Conservation (phyloP, 2,888 invertebrate genomes). For the Hyposoter didymator region DNA sequence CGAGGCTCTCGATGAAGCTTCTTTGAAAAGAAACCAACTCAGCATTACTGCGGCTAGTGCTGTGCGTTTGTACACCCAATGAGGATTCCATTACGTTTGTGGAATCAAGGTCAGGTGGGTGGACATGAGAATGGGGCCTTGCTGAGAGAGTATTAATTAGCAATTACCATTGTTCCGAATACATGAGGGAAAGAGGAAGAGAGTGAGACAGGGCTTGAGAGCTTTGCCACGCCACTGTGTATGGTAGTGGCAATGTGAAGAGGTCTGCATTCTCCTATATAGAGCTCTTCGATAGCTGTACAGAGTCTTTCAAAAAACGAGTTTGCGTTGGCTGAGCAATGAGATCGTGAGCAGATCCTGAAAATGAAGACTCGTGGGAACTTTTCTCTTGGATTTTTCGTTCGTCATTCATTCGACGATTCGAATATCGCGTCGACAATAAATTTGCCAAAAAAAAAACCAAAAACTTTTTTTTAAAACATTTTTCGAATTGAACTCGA, state of each 20-base stretch:
- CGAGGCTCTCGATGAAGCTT: neutral
- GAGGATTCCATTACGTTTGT: slow-evolving; percentile 36
- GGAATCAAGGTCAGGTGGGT: slow-evolving; percentile 62
- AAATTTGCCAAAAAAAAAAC: neutral
- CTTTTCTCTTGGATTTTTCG: neutral
- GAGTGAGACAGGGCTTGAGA: slow-evolving; percentile 30
- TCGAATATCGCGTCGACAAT: neutral
- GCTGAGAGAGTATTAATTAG: slow-evolving; percentile 68
- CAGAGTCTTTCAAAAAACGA: slow-evolving; percentile 23
- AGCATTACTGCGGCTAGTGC: slow-evolving; percentile 9
- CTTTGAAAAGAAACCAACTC: neutral
- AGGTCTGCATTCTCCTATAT: slow-evolving; percentile 55
- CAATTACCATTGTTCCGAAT: slow-evolving; percentile 73
- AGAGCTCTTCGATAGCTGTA: slow-evolving; percentile 39
- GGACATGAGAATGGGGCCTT: slow-evolving; percentile 47
- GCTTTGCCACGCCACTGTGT: slow-evolving; percentile 26
- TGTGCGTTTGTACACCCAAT: neutral
- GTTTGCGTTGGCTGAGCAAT: neutral
- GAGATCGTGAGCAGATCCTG: neutral
- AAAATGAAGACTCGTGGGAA: neutral
- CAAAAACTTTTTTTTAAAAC: neutral
- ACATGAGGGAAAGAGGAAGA: slow-evolving; percentile 28
- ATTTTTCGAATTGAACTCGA: too few species aligned
- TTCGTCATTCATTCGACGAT: neutral
- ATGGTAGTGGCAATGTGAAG: slow-evolving; percentile 51